These are phyloP conservation scores for Eulemur rubriventer DNA, from an alignment of 2,797 vertebrate species.

Conservation along the genomic window DNA sequence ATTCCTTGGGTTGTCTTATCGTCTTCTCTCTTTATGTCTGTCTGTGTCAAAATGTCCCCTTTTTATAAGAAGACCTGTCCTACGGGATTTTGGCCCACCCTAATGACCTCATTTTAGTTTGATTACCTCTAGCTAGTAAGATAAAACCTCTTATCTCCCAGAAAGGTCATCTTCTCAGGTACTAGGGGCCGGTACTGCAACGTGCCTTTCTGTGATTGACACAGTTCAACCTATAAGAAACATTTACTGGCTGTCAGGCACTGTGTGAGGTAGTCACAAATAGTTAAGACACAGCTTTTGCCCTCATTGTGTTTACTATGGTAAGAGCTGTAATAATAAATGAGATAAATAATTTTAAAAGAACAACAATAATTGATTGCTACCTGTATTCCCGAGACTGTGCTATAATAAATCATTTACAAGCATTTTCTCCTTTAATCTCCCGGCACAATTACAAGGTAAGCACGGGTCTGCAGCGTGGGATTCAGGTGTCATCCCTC, in stretches of 20 bases:
- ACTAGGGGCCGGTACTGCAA: not conserved
- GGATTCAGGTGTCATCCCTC: rapidly evolving
- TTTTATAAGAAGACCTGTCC: not conserved
- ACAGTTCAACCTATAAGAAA: not conserved
- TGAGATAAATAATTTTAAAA: not conserved
- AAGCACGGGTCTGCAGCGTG: not conserved
- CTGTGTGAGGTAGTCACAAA: not conserved
- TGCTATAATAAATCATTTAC: not conserved
- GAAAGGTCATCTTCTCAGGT: not conserved
- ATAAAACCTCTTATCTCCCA: not conserved
- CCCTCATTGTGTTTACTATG: not conserved
- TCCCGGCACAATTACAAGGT: not conserved
- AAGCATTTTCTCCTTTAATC: not conserved
- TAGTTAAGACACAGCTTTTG: not conserved
- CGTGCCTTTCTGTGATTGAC: not conserved
- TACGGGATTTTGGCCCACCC: not conserved
- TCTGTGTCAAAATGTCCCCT: not conserved
- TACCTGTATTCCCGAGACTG: not conserved
- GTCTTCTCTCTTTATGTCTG: not conserved
- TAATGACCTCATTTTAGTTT: not conserved
- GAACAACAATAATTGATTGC: not conserved
- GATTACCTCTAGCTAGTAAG: not conserved
- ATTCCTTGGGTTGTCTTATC: not conserved
- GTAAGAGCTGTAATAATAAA: not conserved
- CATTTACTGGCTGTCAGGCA: too few relatives aligned